These are phyloP conservation scores for Cephalopholis sonnerati DNA, from an alignment of 2,113 vertebrate species.

Conservation along the genomic window DNA sequence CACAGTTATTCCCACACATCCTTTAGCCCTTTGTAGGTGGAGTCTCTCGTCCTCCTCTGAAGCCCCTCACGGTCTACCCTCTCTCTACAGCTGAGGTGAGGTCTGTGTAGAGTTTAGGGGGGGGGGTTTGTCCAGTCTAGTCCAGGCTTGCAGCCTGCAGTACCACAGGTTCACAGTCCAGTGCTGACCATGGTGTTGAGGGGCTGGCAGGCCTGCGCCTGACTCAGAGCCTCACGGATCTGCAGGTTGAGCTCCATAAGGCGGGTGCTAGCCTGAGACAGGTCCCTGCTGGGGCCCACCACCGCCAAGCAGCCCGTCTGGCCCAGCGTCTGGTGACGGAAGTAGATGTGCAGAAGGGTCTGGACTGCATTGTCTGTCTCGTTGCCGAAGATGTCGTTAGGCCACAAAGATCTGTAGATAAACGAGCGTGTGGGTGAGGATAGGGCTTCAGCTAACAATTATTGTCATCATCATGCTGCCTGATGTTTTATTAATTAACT, in stretches of 20 bases:
- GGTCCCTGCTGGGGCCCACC: slow-evolving; percentile 93
- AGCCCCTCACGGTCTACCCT: slow-evolving; percentile 30
- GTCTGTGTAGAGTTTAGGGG: slow-evolving; percentile 35
- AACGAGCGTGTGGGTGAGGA: background rate
- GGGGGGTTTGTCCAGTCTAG: slow-evolving; percentile 52
- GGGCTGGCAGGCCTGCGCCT: slow-evolving; percentile 87
- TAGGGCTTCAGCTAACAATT: too few species aligned
- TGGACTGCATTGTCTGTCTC: slow-evolving; percentile 92
- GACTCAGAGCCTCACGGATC: slow-evolving; percentile 93
- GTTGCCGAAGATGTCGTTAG: slow-evolving; percentile 95
- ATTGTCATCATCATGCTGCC: too few species aligned
- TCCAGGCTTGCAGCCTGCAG: slow-evolving; percentile 37
- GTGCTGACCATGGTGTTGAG: slow-evolving; percentile 84
- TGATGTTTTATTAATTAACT: too few species aligned
- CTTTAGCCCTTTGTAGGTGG: slow-evolving; percentile 86
- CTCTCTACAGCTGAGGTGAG: slow-evolving; percentile 57
- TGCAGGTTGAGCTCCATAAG: slow-evolving; percentile 98
- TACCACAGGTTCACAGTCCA: slow-evolving; percentile 87
- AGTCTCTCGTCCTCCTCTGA: slow-evolving; percentile 72
- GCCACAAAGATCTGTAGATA: slow-evolving; percentile 91
- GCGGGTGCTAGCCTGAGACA: slow-evolving; percentile 93
- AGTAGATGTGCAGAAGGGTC: slow-evolving; percentile 96
- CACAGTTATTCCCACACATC: slow-evolving; percentile 81
- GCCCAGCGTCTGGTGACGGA: slow-evolving; percentile 97
- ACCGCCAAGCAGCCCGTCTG: slow-evolving; percentile 96